Percentiles rank a stretch among this genome's conserved stretches.
phyloP scores from a whole-genome alignment of 92 coral and sea anemone species.

The Zoanthus sansibaricus region DNA sequence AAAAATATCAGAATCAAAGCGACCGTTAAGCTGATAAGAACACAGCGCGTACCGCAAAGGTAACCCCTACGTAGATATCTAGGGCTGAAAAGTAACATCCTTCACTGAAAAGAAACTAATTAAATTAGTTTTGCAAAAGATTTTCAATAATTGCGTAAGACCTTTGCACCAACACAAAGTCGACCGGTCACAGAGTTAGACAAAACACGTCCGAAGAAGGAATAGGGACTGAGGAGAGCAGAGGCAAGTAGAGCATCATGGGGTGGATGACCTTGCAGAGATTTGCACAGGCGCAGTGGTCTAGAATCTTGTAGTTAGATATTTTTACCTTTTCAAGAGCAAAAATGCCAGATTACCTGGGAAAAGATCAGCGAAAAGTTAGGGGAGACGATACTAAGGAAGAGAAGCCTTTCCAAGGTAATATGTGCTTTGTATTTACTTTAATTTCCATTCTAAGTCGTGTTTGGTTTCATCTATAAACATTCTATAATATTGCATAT shows the following conservation, averaged over 20 bases:
- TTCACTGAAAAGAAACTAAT: neutral
- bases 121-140: neutral
- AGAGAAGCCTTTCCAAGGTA: slow-evolving; percentile 98
- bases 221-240: neutral
- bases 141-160: neutral
- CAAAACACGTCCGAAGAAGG: neutral
- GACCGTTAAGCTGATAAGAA: neutral
- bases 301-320: neutral
- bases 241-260: slow-evolving; percentile 6
- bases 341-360: slow-evolving; percentile 98
- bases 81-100: neutral
- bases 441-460: neutral
- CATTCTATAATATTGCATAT: neutral
- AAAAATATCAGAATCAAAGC: slow-evolving; percentile 13
- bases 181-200: no score
- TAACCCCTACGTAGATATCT: slow-evolving; percentile 2
- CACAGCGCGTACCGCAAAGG: slow-evolving; percentile 40
- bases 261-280: slow-evolving; percentile 38
- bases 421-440: neutral
- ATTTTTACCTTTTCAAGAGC: neutral
- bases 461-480: neutral
- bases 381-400: slow-evolving; percentile 88
- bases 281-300: slow-evolving; percentile 19
- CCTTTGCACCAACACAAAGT: no score
- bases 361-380: slow-evolving; percentile 96